phyloP scores from a whole-genome alignment of 2,113 vertebrate species.

The Natator depressus region DNA sequence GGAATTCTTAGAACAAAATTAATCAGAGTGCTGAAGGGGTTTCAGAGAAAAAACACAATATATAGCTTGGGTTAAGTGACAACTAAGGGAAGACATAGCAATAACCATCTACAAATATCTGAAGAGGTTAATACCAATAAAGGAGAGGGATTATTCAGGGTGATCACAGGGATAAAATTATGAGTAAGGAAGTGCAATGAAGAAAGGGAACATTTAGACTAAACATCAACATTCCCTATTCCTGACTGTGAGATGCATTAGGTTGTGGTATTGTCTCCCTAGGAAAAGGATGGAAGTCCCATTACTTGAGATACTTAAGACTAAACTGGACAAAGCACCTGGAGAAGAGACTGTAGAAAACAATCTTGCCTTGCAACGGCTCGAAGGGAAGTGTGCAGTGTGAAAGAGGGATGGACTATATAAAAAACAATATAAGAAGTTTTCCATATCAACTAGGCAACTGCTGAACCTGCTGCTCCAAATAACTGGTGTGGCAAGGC shows the following conservation, averaged over 20 bases:
- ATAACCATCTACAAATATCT: not conserved
- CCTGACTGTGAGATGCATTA: not conserved
- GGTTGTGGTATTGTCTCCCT: not conserved
- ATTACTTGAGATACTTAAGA: not conserved
- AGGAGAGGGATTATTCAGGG: not conserved
- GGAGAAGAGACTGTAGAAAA: not conserved
- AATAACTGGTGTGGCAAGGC: rapidly evolving
- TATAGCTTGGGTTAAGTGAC: not conserved
- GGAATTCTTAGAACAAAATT: not conserved
- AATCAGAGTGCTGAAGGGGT: not conserved
- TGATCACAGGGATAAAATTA: not conserved
- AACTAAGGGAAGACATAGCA: not conserved
- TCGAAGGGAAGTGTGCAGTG: not conserved
- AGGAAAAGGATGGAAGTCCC: not conserved
- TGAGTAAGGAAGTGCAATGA: not conserved
- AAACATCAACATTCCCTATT: not conserved
- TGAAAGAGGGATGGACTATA: not conserved
- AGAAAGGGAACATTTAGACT: not conserved
- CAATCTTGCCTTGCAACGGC: not conserved
- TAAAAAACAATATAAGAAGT: not conserved
- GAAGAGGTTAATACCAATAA: not conserved
- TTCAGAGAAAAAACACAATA: not conserved
- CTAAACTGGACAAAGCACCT: not conserved
- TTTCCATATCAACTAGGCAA: not conserved
- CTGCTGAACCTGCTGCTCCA: not conserved